Evolutionary conservation across 2,113 vertebrate species (phyloP), one percentile per base, ranked within the genome.

Genomic region (Phrynosoma blainvillii): DNA sequence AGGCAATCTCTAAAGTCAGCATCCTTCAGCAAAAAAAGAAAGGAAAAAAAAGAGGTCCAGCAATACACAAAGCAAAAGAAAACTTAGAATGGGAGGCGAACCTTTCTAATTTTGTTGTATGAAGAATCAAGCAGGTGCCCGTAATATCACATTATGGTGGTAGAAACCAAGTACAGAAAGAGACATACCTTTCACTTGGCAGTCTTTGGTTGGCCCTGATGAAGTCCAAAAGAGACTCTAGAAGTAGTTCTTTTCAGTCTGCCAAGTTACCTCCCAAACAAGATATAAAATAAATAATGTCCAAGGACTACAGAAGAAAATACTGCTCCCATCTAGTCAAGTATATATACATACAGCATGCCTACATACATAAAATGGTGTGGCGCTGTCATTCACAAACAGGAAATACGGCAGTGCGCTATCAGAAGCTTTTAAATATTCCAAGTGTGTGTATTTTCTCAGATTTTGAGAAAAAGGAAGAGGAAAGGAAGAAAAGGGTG

Each of bases 281-380:
- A 94, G 96, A 96, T 95, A 96, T 95, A 96, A 96, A 98, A 98
- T 97, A 98, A 98, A 98, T 98, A 98, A 97, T 96, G 97, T 93
- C 96, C 92, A 97, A 96, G 97, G 96, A 97, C 94, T 97, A 97
- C 95, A 94, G 94, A 97, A 96, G 95, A 97, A 97, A 96, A 96
- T 96, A 97, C 96, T 95, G 94, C 96, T 97, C 97, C 96, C 97
- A 96, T 96, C 96, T 97, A 96, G 96, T 94, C 96, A 96, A 96
- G 94, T 96, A 97, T 96, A 97, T 93, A 96, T 92, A 96, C 93
- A 96, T 95, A 97, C 96, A 98, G 97, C 98, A 98, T 98, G 98
- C 98, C 97, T 96, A 98, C 95, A 90, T 93, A 94, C 74, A 96
- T 92, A 96, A 95, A 96, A 95, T 95, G 96, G 91, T 95, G 97